Evolutionary conservation across 2,888 invertebrate species (phyloP).

Genomic region (Cistogaster globosa): DNA sequence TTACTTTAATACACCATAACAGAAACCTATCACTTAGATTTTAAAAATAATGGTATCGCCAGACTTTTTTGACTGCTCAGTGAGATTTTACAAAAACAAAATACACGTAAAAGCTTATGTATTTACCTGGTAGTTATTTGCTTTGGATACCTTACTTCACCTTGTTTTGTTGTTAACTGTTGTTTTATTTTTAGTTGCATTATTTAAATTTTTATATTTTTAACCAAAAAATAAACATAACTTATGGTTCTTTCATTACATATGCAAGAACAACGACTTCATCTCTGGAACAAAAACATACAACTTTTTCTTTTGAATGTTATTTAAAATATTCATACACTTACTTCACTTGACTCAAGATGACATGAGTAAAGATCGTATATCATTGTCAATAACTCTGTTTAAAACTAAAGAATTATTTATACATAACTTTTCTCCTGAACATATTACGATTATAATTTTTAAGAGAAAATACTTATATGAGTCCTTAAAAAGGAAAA

Average conservation of each 20-base stretch:
- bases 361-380: constrained; percentile 36
- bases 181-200: constrained; percentile 13
- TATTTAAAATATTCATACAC: constrained; percentile 44
- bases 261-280: constrained; percentile 4
- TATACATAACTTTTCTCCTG: background rate
- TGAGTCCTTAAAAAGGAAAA: too few relatives aligned
- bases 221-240: constrained; percentile 13
- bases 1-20: too few relatives aligned
- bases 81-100: too few relatives aligned
- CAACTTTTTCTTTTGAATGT: constrained; percentile 34
- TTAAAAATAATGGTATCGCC: too few relatives aligned
- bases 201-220: background rate
- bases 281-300: background rate
- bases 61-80: too few relatives aligned
- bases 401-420: constrained; percentile 20
- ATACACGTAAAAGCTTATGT: too few relatives aligned
- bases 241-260: background rate
- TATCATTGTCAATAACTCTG: constrained; percentile 25
- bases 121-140: too few relatives aligned
- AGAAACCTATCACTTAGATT: too few relatives aligned
- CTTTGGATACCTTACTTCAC: constrained; percentile 56
- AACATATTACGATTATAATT: constrained; percentile 3
- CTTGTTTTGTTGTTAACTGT: constrained; percentile 27
- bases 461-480: background rate
- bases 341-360: constrained; percentile 29